Percentiles rank a stretch among this genome's conserved stretches.
Evolutionary conservation across 2,888 invertebrate species (phyloP).

Genomic region (Geophilus truncorum): DNA sequence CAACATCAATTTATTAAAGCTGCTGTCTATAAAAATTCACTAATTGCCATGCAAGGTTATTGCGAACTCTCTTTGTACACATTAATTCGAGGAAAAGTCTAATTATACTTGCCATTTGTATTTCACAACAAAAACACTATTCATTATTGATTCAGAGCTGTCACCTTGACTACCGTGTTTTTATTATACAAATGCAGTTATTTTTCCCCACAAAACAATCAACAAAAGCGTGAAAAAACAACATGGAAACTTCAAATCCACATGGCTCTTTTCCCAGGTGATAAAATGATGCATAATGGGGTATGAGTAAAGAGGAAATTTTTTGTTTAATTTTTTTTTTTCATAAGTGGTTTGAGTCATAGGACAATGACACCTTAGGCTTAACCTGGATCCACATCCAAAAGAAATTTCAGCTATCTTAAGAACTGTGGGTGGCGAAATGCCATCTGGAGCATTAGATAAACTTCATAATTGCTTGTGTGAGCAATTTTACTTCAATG

Average conservation of each 20-base stretch:
- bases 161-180: neutral
- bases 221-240: neutral
- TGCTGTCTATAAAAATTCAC: neutral
- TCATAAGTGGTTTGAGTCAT: neutral
- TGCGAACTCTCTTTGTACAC: neutral
- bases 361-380: constrained; percentile 13
- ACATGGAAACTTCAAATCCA: neutral
- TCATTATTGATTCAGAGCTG: neutral
- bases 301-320: neutral
- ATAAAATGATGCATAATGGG: neutral
- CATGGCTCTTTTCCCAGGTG: neutral
- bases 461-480: constrained; percentile 8
- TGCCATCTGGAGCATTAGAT: constrained; percentile 18
- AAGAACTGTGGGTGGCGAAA: constrained; percentile 25
- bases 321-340: neutral
- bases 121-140: neutral
- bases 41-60: neutral
- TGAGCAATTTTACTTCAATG: constrained; percentile 2
- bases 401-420: constrained; percentile 5
- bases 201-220: neutral
- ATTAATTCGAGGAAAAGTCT: no score
- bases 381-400: neutral
- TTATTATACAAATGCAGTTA: no score
- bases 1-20: neutral
- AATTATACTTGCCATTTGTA: no score